A percentile compares a stretch with the other conserved stretches of the same genome.
These are phyloP conservation scores for Silurus asotus DNA, from an alignment of 2,113 vertebrate genomes.

Conservation along the genomic window DNA sequence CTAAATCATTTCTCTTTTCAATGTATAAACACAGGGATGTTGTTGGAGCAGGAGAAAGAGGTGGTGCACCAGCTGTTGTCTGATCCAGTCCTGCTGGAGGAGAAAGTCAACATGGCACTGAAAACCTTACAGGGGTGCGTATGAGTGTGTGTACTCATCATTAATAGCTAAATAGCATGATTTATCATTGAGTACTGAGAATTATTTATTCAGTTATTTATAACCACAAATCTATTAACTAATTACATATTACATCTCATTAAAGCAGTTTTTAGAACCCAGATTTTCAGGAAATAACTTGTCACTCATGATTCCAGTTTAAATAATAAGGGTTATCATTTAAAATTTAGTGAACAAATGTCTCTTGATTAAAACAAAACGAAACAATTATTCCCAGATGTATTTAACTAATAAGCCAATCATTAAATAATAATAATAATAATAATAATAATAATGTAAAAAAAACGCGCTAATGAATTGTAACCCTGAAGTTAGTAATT, in stretches of 20 bases:
- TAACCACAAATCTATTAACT: not conserved
- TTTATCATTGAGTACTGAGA: not conserved
- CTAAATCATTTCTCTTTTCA: not conserved
- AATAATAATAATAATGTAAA: no score
- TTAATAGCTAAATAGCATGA: not conserved
- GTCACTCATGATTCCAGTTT: not conserved
- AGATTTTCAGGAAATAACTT: not conserved
- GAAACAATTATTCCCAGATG: no score
- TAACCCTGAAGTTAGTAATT: not conserved
- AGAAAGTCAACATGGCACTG: conserved; percentile 68
- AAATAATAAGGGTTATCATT: not conserved
- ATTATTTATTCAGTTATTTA: no score
- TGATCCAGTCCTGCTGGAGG: conserved; percentile 67
- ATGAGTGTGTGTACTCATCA: not conserved
- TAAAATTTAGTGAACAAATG: not conserved
- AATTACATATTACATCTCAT: not conserved
- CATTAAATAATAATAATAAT: not conserved
- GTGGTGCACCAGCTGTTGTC: conserved; percentile 69
- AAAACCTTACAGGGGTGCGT: conserved; percentile 69
- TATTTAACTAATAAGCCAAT: not conserved
- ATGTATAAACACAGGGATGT: conserved; percentile 67
- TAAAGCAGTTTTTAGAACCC: not conserved
- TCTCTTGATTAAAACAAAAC: no score
- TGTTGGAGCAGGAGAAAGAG: conserved; percentile 75
- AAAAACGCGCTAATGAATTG: not conserved